Evolutionary conservation across 2,113 vertebrate species (phyloP).

Genomic region (Podarcis raffonei): DNA sequence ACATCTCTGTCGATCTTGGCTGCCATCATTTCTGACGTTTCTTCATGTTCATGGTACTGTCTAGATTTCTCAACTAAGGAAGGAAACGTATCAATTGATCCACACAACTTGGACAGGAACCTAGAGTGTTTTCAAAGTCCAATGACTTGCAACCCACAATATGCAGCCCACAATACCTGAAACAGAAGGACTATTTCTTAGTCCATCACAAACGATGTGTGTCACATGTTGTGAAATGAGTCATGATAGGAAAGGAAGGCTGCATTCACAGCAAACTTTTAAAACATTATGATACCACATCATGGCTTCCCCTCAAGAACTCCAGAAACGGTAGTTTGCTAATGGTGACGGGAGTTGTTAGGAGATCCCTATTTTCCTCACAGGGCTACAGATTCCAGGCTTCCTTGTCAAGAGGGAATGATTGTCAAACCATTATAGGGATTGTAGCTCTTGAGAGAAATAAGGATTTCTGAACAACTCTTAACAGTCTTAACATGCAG

Average conservation of each 20-base stretch:
- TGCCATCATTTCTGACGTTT: slow-evolving; percentile 80
- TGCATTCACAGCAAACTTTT: too few relatives aligned
- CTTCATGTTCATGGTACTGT: slow-evolving; percentile 75
- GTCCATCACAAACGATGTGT: background rate
- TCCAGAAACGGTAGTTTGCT: too few relatives aligned
- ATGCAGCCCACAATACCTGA: background rate
- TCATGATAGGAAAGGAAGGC: background rate
- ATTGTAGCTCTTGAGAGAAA: too few relatives aligned
- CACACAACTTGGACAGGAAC: fast-evolving
- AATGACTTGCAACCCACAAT: background rate
- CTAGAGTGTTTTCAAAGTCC: background rate
- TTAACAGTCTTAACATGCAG: too few relatives aligned
- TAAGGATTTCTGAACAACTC: too few relatives aligned
- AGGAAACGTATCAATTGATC: background rate
- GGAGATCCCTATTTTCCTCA: too few relatives aligned
- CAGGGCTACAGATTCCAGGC: too few relatives aligned
- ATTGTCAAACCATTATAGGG: too few relatives aligned
- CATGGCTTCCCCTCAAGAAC: too few relatives aligned
- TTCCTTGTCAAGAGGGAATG: too few relatives aligned
- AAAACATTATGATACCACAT: too few relatives aligned
- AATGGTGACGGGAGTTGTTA: too few relatives aligned
- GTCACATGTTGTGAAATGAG: background rate
- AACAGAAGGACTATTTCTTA: background rate
- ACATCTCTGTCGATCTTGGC: slow-evolving; percentile 91
- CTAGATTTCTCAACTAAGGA: slow-evolving; percentile 79